Evolutionary conservation across 1,140 invertebrate species (phyloP).

Genomic region (Cyrtorhinus lividipennis): DNA sequence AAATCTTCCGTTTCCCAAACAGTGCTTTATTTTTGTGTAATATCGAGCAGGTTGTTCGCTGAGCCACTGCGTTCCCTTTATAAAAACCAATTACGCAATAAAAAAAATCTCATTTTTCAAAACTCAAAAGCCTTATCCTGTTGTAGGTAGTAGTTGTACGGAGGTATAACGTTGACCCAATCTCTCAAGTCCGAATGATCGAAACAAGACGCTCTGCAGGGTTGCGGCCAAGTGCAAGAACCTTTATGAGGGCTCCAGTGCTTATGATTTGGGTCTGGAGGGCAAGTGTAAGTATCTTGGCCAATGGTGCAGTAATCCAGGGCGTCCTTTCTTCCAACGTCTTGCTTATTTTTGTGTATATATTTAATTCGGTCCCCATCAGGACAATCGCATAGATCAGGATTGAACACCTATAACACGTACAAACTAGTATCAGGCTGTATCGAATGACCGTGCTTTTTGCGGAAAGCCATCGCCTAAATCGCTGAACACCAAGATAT

Average conservation of each 20-base stretch:
- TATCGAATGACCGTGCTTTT: too few relatives aligned
- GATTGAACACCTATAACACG: neutral
- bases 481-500: too few relatives aligned
- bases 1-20: neutral
- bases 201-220: constrained; percentile 7
- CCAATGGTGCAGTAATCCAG: constrained; percentile 10
- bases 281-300: neutral
- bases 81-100: too few relatives aligned
- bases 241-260: constrained; percentile 9
- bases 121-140: neutral
- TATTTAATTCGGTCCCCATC: neutral
- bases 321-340: neutral
- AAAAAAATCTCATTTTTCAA: neutral
- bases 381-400: neutral
- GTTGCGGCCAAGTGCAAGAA: neutral
- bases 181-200: constrained; percentile 3
- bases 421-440: too few relatives aligned
- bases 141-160: neutral
- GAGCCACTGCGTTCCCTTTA: too few relatives aligned
- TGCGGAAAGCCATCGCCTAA: too few relatives aligned
- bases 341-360: neutral
- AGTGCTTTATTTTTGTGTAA: neutral
- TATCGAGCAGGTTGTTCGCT: neutral
- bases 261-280: neutral
- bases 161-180: constrained; percentile 1